Base-by-base conservation (phyloP, 2,888 invertebrate species). In the Andrena hattorfiana region DNA sequence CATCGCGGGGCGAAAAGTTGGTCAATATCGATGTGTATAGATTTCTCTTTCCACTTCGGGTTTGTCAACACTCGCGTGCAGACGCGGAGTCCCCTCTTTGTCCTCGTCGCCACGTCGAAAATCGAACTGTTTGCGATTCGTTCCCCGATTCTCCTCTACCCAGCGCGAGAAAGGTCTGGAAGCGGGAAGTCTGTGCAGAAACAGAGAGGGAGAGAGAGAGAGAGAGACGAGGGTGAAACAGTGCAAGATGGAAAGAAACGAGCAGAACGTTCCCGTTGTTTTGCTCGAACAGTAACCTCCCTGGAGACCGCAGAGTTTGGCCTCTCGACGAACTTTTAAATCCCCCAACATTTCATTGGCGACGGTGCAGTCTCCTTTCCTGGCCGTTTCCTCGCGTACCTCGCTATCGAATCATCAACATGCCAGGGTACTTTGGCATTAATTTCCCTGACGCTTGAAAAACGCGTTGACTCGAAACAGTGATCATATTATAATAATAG, bases 61-160 rank as follows among this genome's bases (percentile, higher is more conserved):
- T 86, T 81, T 78, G 86, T 87, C 83, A 81, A 85, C 78, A 78
- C 64, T 76, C 66, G 60, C 77, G 68, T 56, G 23, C 60, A 63
- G 71, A 69, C 77, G 62, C 67, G 32, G 70, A 88, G 83, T 42
- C 42, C 78, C 84, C 79, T 72, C 80, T 77, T 84, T 88, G 82
- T 88, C 86, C 75, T 26, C 16, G 67, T 13, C 76, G 82, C 60
- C 73, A 74, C 77, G 77, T 80, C 74, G 80, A 81, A 76, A 84
- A 88, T 84, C 88, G 82, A 88, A 84, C 84, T 87, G 86, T 88
- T 87, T 84, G 84, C 82, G 75, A 84, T 87, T 82, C 84, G 88
- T 83, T 81, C 54, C 56, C 59, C 69, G 79, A 70, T 85, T 79
- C 54, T 51, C 64, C 75, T 7, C 23, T 42, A 66, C 60, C 49